A percentile compares a stretch with the other conserved stretches of the same genome.
Evolutionary conservation across 2,888 invertebrate genomes (phyloP).

Genomic region (Dryocosmus kuriphilus): DNA sequence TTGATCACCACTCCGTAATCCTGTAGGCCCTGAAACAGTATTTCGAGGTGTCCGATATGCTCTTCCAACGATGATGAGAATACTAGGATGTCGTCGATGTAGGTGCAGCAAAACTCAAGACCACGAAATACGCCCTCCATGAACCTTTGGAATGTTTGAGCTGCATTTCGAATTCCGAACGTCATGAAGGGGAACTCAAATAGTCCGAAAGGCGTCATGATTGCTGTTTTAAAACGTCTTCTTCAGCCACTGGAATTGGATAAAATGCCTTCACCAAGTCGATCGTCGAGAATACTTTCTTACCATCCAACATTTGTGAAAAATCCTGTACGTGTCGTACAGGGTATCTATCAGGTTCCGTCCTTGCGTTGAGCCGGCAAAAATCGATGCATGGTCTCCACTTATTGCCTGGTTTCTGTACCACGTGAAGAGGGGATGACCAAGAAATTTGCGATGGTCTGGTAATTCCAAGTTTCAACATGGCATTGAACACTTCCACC

Average conservation of each 20-base stretch:
- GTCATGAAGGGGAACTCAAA: conserved; percentile 61
- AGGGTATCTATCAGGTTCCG: conserved; percentile 66
- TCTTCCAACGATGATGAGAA: conserved; percentile 50
- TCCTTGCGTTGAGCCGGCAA: conserved; percentile 57
- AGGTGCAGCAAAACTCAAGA: conserved; percentile 51
- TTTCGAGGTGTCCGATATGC: conserved; percentile 45
- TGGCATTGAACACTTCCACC: conserved; percentile 65
- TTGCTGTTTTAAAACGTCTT: conserved; percentile 66
- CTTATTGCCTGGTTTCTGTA: conserved; percentile 56
- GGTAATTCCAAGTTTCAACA: conserved; percentile 72
- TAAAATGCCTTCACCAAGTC: conserved; percentile 63
- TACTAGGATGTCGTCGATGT: conserved; percentile 56
- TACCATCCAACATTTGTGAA: conserved; percentile 54
- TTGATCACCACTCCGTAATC: conserved; percentile 54
- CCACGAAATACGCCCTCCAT: conserved; percentile 55
- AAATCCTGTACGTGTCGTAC: conserved; percentile 66
- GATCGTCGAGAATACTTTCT: conserved; percentile 58
- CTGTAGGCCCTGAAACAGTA: conserved; percentile 50
- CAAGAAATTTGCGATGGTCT: conserved; percentile 73
- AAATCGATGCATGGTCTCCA: conserved; percentile 64
- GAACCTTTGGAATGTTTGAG: conserved; percentile 60
- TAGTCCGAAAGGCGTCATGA: conserved; percentile 68
- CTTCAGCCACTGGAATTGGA: conserved; percentile 65
- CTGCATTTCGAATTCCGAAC: conserved; percentile 65
- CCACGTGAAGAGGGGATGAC: conserved; percentile 72